Evolutionary conservation across 1,140 invertebrate species (phyloP).

Genomic region (Drosophila obscura): DNA sequence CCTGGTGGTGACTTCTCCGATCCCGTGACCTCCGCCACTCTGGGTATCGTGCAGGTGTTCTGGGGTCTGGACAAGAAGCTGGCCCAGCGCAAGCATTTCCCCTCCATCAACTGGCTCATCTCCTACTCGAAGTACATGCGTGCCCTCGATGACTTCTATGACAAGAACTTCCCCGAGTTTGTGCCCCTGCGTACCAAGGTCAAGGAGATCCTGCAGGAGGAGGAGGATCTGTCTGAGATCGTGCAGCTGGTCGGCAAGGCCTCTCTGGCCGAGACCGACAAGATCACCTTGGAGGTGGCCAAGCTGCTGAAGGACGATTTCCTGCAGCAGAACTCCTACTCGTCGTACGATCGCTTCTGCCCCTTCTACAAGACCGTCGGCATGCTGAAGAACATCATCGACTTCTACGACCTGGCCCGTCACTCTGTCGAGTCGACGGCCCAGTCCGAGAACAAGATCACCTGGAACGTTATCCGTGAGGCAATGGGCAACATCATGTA

Average conservation of each 20-base stretch:
- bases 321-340: constrained; percentile 99
- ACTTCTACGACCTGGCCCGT: constrained; percentile 98
- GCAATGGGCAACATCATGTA: constrained; percentile 98
- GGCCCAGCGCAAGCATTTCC: constrained; percentile 99
- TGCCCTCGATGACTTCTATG: constrained; percentile 99
- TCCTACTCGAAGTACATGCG: constrained; percentile 99
- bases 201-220: constrained; percentile 99
- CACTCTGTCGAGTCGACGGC: constrained; percentile 99
- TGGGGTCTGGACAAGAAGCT: constrained; percentile 99
- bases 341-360: constrained; percentile 98
- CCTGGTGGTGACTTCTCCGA: constrained; percentile 99
- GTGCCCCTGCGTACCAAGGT: constrained; percentile 97
- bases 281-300: constrained; percentile 99
- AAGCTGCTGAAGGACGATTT: constrained; percentile 99
- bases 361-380: constrained; percentile 99
- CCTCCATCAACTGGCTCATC: constrained; percentile 99
- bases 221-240: constrained; percentile 99
- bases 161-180: constrained; percentile 99
- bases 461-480: constrained; percentile 98
- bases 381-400: constrained; percentile 99
- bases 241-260: constrained; percentile 99
- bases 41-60: constrained; percentile 99
- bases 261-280: constrained; percentile 98
- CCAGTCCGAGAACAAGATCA: constrained; percentile 99
- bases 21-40: constrained; percentile 99